phyloP scores from a whole-genome alignment of 2,113 vertebrate genomes.

The Periophthalmodon schlosseri region DNA sequence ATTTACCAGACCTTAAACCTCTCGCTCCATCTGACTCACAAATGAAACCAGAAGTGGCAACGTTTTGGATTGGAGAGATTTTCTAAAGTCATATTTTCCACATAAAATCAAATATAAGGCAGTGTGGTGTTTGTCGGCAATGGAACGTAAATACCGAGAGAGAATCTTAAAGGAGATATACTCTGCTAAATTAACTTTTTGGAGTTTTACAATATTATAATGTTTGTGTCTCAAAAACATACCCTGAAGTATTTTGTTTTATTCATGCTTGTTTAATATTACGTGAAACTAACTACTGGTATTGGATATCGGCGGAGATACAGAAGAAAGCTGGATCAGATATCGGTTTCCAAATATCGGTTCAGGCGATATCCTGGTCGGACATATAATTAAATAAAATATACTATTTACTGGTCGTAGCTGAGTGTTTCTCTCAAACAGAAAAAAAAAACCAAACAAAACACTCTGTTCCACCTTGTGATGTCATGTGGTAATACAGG shows the following conservation, averaged over 20 bases:
- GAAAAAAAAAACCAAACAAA: too few relatives aligned
- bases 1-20: conserved; percentile 34
- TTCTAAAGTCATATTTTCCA: conserved; percentile 57
- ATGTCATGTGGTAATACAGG: too few relatives aligned
- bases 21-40: conserved; percentile 38
- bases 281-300: too few relatives aligned
- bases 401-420: too few relatives aligned
- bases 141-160: not conserved
- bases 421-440: too few relatives aligned
- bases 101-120: conserved; percentile 36
- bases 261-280: too few relatives aligned
- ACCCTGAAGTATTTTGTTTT: not conserved
- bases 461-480: too few relatives aligned
- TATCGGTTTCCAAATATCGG: too few relatives aligned
- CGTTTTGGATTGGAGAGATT: conserved; percentile 28
- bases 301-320: too few relatives aligned
- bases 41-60: conserved; percentile 32
- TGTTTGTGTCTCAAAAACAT: not conserved
- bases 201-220: not conserved
- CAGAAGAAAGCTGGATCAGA: too few relatives aligned
- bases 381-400: too few relatives aligned
- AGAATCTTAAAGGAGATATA: not conserved
- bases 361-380: too few relatives aligned
- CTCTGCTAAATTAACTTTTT: not conserved
- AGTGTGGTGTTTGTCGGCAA: conserved; percentile 9